These are phyloP conservation scores for Ceriagrion tenellum DNA, from an alignment of 2,888 invertebrate species.

Conservation along the genomic window DNA sequence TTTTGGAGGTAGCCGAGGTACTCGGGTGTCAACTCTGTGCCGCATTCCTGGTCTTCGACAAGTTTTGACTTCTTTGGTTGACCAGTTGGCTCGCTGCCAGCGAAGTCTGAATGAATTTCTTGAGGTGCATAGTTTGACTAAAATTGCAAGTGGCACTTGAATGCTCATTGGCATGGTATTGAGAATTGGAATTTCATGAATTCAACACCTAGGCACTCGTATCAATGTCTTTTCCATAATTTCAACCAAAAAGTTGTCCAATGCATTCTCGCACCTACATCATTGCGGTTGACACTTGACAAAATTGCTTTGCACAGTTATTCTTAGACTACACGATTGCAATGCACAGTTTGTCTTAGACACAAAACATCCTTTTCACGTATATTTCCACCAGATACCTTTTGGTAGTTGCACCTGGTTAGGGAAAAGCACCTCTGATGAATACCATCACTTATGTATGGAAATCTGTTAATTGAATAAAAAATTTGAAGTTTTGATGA, in stretches of 20 bases:
- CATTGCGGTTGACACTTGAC: not conserved
- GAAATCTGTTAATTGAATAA: no score
- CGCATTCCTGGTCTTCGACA: conserved; percentile 85
- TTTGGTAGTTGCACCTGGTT: no score
- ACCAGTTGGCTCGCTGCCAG: conserved; percentile 95
- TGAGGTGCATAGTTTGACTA: conserved; percentile 81
- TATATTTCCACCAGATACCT: no score
- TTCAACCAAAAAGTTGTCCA: no score
- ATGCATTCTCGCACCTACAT: not conserved
- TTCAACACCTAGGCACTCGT: not conserved
- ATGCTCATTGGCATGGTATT: not conserved
- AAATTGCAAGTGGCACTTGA: conserved; percentile 9
- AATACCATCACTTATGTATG: no score
- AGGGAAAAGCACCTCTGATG: no score
- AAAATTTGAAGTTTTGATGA: no score
- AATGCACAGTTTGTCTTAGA: no score
- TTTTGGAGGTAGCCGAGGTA: conserved; percentile 80
- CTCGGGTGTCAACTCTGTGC: conserved; percentile 88
- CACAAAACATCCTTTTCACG: no score
- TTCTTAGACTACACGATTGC: no score
- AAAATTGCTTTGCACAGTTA: no score
- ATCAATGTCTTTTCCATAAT: not conserved
- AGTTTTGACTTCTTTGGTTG: conserved; percentile 90
- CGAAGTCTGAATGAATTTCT: conserved; percentile 96
- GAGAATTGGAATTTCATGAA: not conserved